phyloP scores from a whole-genome alignment of 2,888 invertebrate species.

The Dicranocentrus wangi region DNA sequence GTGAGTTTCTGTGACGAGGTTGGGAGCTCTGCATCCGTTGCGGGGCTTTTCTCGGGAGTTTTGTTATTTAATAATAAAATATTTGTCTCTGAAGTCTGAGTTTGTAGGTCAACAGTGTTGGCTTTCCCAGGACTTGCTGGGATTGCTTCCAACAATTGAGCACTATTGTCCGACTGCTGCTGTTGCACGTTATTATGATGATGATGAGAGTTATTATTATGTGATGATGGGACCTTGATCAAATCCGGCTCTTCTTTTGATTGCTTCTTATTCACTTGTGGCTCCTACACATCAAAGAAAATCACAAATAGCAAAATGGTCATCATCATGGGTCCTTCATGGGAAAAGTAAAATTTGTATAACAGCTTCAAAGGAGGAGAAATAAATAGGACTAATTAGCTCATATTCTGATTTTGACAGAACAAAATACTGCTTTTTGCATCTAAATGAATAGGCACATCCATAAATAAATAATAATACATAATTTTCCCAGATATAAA shows the following conservation, averaged over 20 bases:
- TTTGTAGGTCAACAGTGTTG: constrained; percentile 27
- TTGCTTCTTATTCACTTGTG: constrained; percentile 42
- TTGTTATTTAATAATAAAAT: constrained; percentile 34
- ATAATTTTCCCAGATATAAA: too few species aligned
- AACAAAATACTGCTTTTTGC: too few species aligned
- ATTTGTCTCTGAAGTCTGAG: constrained; percentile 34
- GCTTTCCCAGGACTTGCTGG: constrained; percentile 16
- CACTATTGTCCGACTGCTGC: background rate
- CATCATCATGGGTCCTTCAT: too few species aligned
- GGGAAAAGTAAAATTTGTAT: too few species aligned
- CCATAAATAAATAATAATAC: too few species aligned
- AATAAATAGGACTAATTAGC: too few species aligned
- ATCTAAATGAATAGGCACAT: too few species aligned
- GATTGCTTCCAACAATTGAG: background rate
- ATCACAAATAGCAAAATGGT: too few species aligned
- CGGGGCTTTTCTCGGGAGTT: constrained; percentile 20
- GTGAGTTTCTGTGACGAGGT: constrained; percentile 42
- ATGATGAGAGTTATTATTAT: too few species aligned
- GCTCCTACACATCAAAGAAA: constrained; percentile 43
- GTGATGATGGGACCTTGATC: constrained; percentile 55
- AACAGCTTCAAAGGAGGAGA: too few species aligned
- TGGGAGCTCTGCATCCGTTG: background rate
- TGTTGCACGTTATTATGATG: background rate
- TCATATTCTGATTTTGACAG: too few species aligned
- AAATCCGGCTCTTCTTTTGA: constrained; percentile 62